Evolutionary conservation across 2,888 invertebrate species (phyloP), one percentile per base, ranked within the genome.

Genomic region (Yponomeuta cagnagella): DNA sequence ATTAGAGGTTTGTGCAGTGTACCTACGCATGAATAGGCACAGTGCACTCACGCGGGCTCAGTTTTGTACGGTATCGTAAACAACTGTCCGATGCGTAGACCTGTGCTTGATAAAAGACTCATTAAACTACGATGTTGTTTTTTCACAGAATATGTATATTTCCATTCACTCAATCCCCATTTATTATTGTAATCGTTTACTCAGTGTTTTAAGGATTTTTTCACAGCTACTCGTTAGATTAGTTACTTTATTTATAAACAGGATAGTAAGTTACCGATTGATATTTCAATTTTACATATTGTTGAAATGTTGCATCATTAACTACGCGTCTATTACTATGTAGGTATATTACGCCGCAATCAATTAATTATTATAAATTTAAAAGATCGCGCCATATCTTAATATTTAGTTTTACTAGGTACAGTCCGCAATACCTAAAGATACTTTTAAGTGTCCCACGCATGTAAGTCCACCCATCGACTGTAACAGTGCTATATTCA

Each of bases 1-100:
- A 23, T 74, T 85, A 88, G 76, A 81, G 83, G 12, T 81, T 68
- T 72, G 79, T 73, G 77, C 73, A 74, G 73, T 73, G 69, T 77
- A 70, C 37, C 69, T 76, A 43, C 43, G 43, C 43, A 78, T 82
- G 82, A 82, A 84, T 79, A 80, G 81, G 31, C 67, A 23, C 48
- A 79, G 77, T 80, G 78, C 80, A 82, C 82, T 82, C 82, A 82
- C 83, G 79, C 83, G 80, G 82, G 82, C 83, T 83, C 43, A 64
- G 83, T 86, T 85, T 87, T 84, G 83, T 84, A 84, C 75, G 82
- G 80, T 86, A 87, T 87, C 87, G 87, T 89, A 89, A 89, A 89
- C 87, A 89, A 89, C 82, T 83, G 80, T 43, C 79, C 80, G 80
- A 83, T 84, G 84, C 82, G 82, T 86, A 87, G 80, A 82, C 82